These are phyloP conservation scores for Plemyria rubiginata DNA, from an alignment of 2,888 invertebrate species.

Conservation along the genomic window DNA sequence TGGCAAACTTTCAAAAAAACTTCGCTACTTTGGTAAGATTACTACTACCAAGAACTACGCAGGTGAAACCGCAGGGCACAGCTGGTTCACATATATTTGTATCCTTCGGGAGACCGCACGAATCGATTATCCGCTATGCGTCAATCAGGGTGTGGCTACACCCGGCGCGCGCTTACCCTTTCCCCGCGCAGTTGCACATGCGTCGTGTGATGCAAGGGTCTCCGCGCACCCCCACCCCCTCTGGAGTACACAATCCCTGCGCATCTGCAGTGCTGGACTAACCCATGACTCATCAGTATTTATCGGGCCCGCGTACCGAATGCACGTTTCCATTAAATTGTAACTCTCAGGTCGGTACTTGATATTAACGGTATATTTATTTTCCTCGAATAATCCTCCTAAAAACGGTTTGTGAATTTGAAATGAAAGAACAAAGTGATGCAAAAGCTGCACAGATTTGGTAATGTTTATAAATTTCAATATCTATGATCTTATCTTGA, in stretches of 20 bases:
- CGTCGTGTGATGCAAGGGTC: slow-evolving; percentile 1
- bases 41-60: not conserved
- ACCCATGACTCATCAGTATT: no score
- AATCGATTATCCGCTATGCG: slow-evolving; percentile 1
- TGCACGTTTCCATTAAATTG: not conserved
- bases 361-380: not conserved
- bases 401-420: not conserved
- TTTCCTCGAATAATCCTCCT: no score
- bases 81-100: no score
- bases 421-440: not conserved
- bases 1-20: no score
- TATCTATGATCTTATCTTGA: not conserved
- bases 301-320: not conserved
- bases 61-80: no score
- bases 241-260: not conserved
- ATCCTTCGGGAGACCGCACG: not conserved
- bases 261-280: not conserved
- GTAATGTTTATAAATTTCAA: not conserved
- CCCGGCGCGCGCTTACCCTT: not conserved
- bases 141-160: slow-evolving; percentile 1
- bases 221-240: not conserved
- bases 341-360: not conserved
- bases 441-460: not conserved
- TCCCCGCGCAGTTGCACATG: not conserved
- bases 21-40: not conserved